A percentile compares a stretch with the other conserved stretches of the same genome.
Evolutionary conservation across 2,888 invertebrate genomes (phyloP).

Genomic region (Rhagophthalmus giganteus): DNA sequence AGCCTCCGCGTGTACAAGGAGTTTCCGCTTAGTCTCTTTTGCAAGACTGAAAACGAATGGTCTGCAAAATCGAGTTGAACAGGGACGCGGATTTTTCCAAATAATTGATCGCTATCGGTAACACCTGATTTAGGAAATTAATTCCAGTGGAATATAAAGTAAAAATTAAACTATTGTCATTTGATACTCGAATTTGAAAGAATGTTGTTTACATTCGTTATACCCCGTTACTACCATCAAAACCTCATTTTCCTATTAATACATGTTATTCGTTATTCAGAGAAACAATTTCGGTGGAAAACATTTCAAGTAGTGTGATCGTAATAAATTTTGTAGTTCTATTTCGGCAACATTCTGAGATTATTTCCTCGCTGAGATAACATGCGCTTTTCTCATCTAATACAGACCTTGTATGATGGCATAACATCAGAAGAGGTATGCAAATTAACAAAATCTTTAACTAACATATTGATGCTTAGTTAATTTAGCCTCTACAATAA

Average conservation of each 20-base stretch:
- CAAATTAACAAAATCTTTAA: not conserved
- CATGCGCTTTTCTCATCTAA: not conserved
- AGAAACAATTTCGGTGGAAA: no score
- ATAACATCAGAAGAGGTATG: not conserved
- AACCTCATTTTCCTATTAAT: not conserved
- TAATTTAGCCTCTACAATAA: no score
- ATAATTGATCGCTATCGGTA: not conserved
- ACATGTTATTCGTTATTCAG: no score
- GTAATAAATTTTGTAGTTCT: not conserved
- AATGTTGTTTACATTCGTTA: no score
- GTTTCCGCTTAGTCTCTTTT: not conserved
- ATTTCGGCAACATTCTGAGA: not conserved
- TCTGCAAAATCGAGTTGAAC: no score
- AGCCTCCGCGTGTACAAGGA: no score
- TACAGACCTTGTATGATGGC: not conserved
- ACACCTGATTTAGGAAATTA: no score
- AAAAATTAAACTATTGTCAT: not conserved
- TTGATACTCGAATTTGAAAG: no score
- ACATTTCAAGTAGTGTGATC: not conserved
- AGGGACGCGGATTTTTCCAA: no score
- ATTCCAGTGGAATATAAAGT: not conserved
- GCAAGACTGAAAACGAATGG: not conserved
- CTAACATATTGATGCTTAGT: no score
- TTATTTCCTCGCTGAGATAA: not conserved
- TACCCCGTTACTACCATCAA: not conserved